These are phyloP conservation scores for Thaumatotibia leucotreta DNA, from an alignment of 1,140 invertebrate species.

Conservation along the genomic window DNA sequence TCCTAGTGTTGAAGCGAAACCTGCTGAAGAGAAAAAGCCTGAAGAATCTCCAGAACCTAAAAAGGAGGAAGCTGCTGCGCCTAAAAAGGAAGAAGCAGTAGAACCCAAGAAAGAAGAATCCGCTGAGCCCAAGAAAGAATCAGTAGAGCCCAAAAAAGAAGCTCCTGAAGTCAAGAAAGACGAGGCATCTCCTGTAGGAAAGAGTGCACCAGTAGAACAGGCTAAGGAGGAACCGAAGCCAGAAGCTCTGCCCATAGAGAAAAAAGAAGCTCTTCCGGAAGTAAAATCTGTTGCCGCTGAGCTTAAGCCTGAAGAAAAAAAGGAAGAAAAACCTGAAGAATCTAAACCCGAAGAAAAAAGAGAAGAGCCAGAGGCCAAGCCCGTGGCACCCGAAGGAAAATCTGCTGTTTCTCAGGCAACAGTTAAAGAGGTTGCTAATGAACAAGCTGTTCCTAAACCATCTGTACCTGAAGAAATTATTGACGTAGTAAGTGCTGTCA, in stretches of 20 bases:
- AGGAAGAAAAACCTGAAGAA: constrained; percentile 24
- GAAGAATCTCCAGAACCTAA: constrained; percentile 24
- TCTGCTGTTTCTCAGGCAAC: constrained; percentile 39
- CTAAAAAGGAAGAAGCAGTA: not conserved
- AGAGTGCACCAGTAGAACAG: constrained; percentile 1
- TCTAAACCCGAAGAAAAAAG: constrained; percentile 7
- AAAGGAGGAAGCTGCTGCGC: constrained; percentile 1
- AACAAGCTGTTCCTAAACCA: constrained; percentile 38
- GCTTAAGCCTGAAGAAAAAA: constrained; percentile 15
- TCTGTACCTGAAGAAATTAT: constrained; percentile 42
- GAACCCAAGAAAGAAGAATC: constrained; percentile 14
- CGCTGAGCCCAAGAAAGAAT: constrained; percentile 8
- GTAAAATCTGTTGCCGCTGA: constrained; percentile 25
- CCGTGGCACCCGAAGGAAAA: constrained; percentile 34
- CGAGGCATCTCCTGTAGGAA: not conserved
- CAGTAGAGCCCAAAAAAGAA: constrained; percentile 9
- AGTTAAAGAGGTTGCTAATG: constrained; percentile 49
- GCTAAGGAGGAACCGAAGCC: constrained; percentile 27
- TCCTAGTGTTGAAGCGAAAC: constrained; percentile 20
- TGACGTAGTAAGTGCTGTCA: constrained; percentile 53
- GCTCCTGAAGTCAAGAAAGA: constrained; percentile 21
- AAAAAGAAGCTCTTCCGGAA: constrained; percentile 27
- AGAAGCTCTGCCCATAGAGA: constrained; percentile 34
- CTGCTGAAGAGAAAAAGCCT: constrained; percentile 35
- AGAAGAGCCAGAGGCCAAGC: constrained; percentile 16